Base-by-base conservation (phyloP, 2,113 vertebrate species). In the Sigmodon hispidus region DNA sequence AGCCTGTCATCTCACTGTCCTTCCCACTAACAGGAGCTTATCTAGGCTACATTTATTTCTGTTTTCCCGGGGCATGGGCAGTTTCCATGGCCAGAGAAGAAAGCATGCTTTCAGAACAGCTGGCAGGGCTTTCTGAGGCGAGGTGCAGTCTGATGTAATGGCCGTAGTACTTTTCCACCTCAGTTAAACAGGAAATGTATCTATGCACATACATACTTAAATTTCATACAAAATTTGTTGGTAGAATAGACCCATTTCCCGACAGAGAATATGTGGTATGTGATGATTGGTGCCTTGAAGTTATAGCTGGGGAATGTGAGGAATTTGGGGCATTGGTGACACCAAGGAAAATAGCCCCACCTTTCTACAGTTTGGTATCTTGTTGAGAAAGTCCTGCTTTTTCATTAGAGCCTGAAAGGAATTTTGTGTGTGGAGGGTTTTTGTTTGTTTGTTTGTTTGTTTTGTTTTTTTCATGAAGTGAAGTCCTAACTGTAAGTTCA, bases 301-400 rank as follows among this genome's bases (percentile, higher is more conserved):
- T 83, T 91, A 70, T 6, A 40, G 17, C 83, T 88, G 19, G 85
- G 52, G 72, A 94, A 97, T 96, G 90, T 45, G 43, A 96, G 97
- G 96, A 95, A 96, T 96, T 83, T 95, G 15, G 57, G 52, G 29
- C 50, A 90, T 63, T 94, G 4, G 29, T 91, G 57, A 91, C 87
- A 96, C 21, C 31, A 43, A 91, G 69, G 85, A 92, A 88, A 63
- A 89, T 70, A 48, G 67, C 80, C 36, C 87, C 11, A 0, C 91
- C 96, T 96, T 50, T 88, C 22, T 83, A 45, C 17, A 16, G 13
- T 89, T 87, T 86, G 15, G 63, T 88, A 93, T 93, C 90, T 94
- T 96, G 67, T 88, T 97, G 65, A 96, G 80, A 92, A 94, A 95
- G 43, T 95, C 92, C 79, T 87, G 57, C 80, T 96, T 63, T 77